Evolutionary conservation across 1,140 invertebrate species (phyloP).

Genomic region (Achroia grisella): DNA sequence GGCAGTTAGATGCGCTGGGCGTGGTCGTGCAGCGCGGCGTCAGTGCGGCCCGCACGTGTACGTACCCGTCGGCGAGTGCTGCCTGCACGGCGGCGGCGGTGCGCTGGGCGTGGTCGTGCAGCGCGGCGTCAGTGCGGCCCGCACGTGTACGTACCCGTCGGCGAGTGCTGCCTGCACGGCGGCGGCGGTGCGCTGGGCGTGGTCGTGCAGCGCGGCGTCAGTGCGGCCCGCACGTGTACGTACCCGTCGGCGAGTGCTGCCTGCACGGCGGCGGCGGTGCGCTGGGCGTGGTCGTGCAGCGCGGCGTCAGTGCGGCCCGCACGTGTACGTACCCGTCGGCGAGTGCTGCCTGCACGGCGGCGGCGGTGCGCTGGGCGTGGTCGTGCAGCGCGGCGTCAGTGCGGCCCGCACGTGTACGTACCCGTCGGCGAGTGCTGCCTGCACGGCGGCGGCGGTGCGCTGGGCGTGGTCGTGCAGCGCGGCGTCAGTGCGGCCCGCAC

Average conservation of each 20-base stretch:
- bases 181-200: constrained; percentile 30
- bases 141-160: constrained; percentile 17
- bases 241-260: constrained; percentile 39
- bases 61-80: constrained; percentile 42
- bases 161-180: constrained; percentile 38
- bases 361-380: constrained; percentile 33
- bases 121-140: constrained; percentile 29
- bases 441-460: constrained; percentile 33
- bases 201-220: constrained; percentile 35
- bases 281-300: constrained; percentile 31
- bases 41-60: too few species aligned
- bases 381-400: constrained; percentile 30
- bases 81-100: constrained; percentile 35
- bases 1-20: too few species aligned
- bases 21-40: too few species aligned
- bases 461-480: constrained; percentile 34
- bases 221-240: constrained; percentile 13
- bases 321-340: constrained; percentile 27
- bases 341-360: constrained; percentile 39
- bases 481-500: constrained; percentile 27
- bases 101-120: constrained; percentile 32
- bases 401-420: constrained; percentile 21
- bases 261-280: constrained; percentile 36
- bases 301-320: constrained; percentile 30
- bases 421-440: constrained; percentile 38